Evolutionary conservation across 2,888 invertebrate species (phyloP).

Genomic region (Thelaira solivaga): DNA sequence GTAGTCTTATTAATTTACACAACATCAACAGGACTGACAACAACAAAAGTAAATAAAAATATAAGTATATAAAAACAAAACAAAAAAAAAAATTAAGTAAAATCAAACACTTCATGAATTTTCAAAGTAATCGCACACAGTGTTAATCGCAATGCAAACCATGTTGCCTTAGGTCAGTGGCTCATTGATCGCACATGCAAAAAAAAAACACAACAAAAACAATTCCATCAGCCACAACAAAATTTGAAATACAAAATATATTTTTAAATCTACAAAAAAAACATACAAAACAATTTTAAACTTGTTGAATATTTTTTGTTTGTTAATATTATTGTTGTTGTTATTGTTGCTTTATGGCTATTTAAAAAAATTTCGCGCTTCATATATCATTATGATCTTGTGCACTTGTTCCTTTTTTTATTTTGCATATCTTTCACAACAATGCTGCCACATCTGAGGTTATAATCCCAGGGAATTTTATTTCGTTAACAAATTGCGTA

Average conservation of each 20-base stretch:
- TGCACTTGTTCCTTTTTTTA: slow-evolving; percentile 8
- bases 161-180: slow-evolving; percentile 75
- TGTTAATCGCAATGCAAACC: slow-evolving; percentile 65
- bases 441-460: no score
- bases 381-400: slow-evolving; percentile 50
- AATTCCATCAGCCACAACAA: slow-evolving; percentile 6
- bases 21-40: not conserved
- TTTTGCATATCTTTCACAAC: not conserved
- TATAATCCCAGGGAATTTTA: no score
- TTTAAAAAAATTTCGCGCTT: slow-evolving; percentile 56
- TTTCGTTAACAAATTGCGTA: no score
- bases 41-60: not conserved
- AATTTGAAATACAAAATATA: slow-evolving; percentile 41
- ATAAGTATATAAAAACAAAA: no score
- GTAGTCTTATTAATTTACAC: no score
- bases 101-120: slow-evolving; percentile 20
- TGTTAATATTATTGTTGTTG: slow-evolving; percentile 22
- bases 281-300: slow-evolving; percentile 17
- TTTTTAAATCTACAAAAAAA: slow-evolving; percentile 42
- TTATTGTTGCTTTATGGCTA: slow-evolving; percentile 25
- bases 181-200: slow-evolving; percentile 75
- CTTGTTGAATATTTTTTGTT: slow-evolving; percentile 34
- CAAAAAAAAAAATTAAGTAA: no score
- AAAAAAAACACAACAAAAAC: slow-evolving; percentile 36
- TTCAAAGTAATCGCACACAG: slow-evolving; percentile 43